These are phyloP conservation scores for Epinotia ramella DNA, from an alignment of 2,888 invertebrate genomes.

Conservation along the genomic window DNA sequence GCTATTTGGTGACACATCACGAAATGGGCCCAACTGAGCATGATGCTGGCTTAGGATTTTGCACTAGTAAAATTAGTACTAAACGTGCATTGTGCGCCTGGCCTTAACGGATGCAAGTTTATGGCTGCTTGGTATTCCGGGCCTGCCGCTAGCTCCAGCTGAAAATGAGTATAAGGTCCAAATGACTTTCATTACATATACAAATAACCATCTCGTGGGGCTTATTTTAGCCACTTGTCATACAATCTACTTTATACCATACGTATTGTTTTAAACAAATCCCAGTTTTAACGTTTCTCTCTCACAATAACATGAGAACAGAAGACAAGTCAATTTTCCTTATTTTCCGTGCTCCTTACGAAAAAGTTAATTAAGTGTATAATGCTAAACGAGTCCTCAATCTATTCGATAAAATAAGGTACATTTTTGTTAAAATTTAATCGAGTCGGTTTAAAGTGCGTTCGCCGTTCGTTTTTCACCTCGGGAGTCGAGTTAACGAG, in stretches of 20 bases:
- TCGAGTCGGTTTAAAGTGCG: slow-evolving; percentile 66
- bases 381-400: slow-evolving; percentile 20
- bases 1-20: neutral
- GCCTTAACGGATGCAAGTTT: slow-evolving; percentile 22
- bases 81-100: neutral
- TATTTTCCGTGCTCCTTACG: neutral
- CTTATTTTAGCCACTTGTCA: too few relatives aligned
- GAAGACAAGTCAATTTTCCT: neutral
- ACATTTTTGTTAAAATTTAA: slow-evolving; percentile 64
- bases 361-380: slow-evolving; percentile 22
- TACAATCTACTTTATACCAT: too few relatives aligned
- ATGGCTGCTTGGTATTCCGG: slow-evolving; percentile 29
- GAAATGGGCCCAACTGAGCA: too few relatives aligned
- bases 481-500: slow-evolving; percentile 75
- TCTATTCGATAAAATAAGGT: slow-evolving; percentile 47
- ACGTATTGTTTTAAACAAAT: too few relatives aligned
- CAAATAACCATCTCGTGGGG: too few relatives aligned
- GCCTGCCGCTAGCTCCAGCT: neutral
- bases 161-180: too few relatives aligned
- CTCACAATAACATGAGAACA: too few relatives aligned
- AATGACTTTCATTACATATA: too few relatives aligned
- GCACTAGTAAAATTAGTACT: neutral
- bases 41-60: neutral
- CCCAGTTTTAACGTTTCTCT: too few relatives aligned
- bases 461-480: slow-evolving; percentile 70